Evolutionary conservation across 2,797 vertebrate genomes (phyloP).

Genomic region (Vultur gryphus): DNA sequence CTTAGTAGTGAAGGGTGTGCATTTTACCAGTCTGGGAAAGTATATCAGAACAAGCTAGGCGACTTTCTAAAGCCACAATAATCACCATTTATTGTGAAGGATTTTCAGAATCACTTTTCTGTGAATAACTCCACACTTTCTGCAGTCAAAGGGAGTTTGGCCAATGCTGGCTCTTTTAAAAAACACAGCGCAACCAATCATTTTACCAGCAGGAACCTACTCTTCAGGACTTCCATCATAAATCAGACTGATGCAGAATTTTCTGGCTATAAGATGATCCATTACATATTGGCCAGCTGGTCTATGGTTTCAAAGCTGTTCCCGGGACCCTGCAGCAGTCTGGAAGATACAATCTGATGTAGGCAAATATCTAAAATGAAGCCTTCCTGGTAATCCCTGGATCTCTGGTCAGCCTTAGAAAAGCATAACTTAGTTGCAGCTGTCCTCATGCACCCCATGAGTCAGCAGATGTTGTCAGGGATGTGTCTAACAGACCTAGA

Average conservation of each 20-base stretch:
- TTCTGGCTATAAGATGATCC: neutral
- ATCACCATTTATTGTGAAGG: neutral
- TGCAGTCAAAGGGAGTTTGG: neutral
- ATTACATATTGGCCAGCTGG: neutral
- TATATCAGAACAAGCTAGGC: neutral
- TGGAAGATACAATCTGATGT: neutral
- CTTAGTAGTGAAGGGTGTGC: neutral
- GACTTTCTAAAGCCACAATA: neutral
- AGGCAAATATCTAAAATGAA: neutral
- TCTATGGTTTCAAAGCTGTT: neutral
- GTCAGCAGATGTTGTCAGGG: neutral
- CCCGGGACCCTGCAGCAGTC: neutral
- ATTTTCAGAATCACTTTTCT: neutral
- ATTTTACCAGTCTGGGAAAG: neutral
- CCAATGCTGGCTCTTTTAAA: neutral
- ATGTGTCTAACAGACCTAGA: neutral
- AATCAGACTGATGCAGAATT: neutral
- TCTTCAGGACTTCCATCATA: neutral
- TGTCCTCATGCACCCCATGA: neutral
- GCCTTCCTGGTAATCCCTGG: neutral
- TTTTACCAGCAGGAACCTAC: neutral
- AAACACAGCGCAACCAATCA: neutral
- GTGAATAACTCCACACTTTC: neutral
- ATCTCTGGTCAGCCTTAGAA: neutral
- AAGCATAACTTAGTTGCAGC: neutral